These are phyloP conservation scores for Drosophila kokeensis DNA, from an alignment of 2,888 invertebrate species.

Conservation along the genomic window DNA sequence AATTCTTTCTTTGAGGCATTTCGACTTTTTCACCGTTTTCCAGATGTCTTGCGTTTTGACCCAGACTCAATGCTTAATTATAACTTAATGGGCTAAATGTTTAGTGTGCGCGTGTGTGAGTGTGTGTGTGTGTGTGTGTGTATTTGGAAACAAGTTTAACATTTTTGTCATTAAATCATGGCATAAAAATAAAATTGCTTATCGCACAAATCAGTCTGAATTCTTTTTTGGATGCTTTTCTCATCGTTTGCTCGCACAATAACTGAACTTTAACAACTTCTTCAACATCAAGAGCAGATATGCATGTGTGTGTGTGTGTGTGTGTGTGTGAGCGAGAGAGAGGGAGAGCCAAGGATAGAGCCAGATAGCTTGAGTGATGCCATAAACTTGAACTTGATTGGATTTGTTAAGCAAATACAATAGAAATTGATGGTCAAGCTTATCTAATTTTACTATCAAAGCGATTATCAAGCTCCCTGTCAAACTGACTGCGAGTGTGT, in stretches of 20 bases:
- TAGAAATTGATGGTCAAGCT: slow-evolving; percentile 71
- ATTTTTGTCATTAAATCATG: slow-evolving; percentile 65
- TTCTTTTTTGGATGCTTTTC: slow-evolving; percentile 60
- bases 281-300: slow-evolving; percentile 59
- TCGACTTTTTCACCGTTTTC: neutral
- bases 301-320: neutral
- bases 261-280: slow-evolving; percentile 76
- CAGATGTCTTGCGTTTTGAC: slow-evolving; percentile 16
- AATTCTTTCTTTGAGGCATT: neutral
- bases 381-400: slow-evolving; percentile 78
- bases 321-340: neutral
- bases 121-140: slow-evolving; percentile 5
- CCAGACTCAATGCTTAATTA: slow-evolving; percentile 37
- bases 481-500: slow-evolving; percentile 15
- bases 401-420: slow-evolving; percentile 71
- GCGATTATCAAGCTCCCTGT: slow-evolving; percentile 58
- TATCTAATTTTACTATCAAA: slow-evolving; percentile 72
- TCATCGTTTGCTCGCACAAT: slow-evolving; percentile 65
- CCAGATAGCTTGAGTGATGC: slow-evolving; percentile 29
- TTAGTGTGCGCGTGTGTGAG: neutral
- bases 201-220: slow-evolving; percentile 59
- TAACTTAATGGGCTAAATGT: slow-evolving; percentile 45
- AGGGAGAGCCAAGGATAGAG: neutral
- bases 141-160: slow-evolving; percentile 56
- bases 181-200: slow-evolving; percentile 70